Conservation (phyloP, 2,888 invertebrate genomes). For the Tiphia femorata region DNA sequence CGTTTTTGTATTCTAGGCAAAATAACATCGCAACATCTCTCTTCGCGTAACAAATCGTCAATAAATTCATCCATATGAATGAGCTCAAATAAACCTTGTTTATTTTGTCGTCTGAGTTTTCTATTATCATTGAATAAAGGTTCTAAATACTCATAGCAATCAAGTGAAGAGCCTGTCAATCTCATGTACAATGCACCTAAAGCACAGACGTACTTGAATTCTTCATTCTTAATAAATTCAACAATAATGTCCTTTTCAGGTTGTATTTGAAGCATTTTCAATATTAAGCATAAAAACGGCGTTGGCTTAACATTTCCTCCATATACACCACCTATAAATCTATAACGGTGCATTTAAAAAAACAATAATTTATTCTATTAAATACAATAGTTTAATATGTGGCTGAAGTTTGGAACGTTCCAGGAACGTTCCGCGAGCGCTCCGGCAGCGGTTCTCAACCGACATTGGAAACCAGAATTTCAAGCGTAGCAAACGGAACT, state of each 20-base stretch:
- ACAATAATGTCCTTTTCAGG: conserved; percentile 99
- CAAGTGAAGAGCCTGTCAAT: conserved; percentile 92
- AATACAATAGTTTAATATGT: too few relatives aligned
- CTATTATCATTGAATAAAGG: conserved; percentile 97
- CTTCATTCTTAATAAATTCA: conserved; percentile 99
- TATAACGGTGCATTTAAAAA: too few relatives aligned
- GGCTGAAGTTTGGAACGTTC: too few relatives aligned
- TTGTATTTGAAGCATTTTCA: conserved; percentile 99
- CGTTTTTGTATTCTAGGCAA: conserved; percentile 94
- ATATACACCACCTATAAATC: conserved; percentile 93
- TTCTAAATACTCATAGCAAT: conserved; percentile 98
- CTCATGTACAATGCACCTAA: conserved; percentile 97
- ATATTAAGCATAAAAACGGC: conserved; percentile 92
- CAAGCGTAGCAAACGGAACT: too few relatives aligned
- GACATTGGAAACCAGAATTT: too few relatives aligned
- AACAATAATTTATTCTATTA: too few relatives aligned
- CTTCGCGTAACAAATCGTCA: conserved; percentile 92
- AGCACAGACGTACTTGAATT: conserved; percentile 98
- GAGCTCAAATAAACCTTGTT: conserved; percentile 89
- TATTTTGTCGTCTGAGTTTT: conserved; percentile 90
- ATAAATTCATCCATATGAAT: conserved; percentile 98
- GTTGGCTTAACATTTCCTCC: conserved; percentile 98
- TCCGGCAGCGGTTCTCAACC: too few relatives aligned
- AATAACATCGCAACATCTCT: conserved; percentile 95
- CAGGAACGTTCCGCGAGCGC: too few relatives aligned